Conservation (phyloP, 2,888 invertebrate species). For the Hermaeophaga mercurialis region DNA sequence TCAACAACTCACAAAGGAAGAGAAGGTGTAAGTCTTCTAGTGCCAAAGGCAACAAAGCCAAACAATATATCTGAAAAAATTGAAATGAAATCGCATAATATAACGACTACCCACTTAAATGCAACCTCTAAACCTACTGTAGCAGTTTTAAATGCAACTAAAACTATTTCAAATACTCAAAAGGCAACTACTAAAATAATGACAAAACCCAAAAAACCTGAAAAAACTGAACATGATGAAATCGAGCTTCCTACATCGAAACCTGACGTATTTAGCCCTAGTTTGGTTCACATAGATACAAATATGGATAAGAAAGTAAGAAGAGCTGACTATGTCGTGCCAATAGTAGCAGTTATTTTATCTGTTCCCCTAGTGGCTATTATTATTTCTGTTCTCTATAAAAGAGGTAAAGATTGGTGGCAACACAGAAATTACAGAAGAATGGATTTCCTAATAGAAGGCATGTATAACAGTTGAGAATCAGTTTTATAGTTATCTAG, state of each 20-base stretch:
- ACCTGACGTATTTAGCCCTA: constrained; percentile 13
- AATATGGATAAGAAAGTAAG: constrained; percentile 38
- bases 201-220: constrained; percentile 31
- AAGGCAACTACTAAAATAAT: constrained; percentile 4
- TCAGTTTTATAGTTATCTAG: background rate
- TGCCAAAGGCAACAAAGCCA: background rate
- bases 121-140: background rate
- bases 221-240: constrained; percentile 33
- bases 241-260: constrained; percentile 14
- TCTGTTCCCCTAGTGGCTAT: constrained; percentile 76
- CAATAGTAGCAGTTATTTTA: constrained; percentile 74
- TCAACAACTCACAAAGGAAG: constrained; percentile 1
- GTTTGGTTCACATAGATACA: constrained; percentile 16
- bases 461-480: constrained; percentile 81
- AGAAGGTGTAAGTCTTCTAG: background rate
- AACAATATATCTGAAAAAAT: background rate
- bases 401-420: constrained; percentile 81
- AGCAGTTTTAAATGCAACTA: background rate
- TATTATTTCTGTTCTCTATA: constrained; percentile 68
- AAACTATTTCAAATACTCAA: background rate
- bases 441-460: constrained; percentile 88
- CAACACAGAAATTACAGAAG: constrained; percentile 82
- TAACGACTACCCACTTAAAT: background rate
- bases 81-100: background rate
- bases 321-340: constrained; percentile 71